Evolutionary conservation across 1,140 invertebrate species (phyloP), one percentile per base, ranked within the genome.

Genomic region (Diorhabda carinulata): DNA sequence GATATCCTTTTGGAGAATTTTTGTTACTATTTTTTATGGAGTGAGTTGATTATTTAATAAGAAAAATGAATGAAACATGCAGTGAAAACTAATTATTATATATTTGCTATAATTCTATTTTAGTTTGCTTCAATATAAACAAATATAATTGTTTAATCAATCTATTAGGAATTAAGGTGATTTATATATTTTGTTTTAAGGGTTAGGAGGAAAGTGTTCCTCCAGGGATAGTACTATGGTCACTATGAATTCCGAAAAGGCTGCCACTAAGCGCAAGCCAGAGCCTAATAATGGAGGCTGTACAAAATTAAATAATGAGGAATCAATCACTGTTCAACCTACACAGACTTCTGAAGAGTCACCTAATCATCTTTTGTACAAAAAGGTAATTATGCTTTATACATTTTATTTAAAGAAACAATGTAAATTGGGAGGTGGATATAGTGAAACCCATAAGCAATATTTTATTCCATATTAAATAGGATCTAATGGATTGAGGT

Each of bases 331-430:
- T 57, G 71, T 71, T 62, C 72, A 66, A 64, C 77, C 75, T 60
- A 75, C 70, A 65, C 57, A 70, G 69, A 68, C 73, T 74, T 67
- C 74, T 70, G 84, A 86, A 64, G 84, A 86, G 64, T 84, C 85
- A 8, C 87, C 87, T 5, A 88, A 88, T 77, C 83, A 86, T 74
- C 83, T 88, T 70, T 83, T 89, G n/a, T 88, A 88, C 71, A 82
- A 82, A 78, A 88, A 87, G 82, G 87, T 88, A 41, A 25, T 4
- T 8, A 25, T 25, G 25, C 2, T 25, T 25, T 25, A 25, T 1
- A 25, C 25, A 25, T 25, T 25, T 25, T 25, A 25, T 25, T 25
- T 25, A 25, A 25, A 25, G 25, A 25, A 25, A 25, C 25, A 1
- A 25, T 25, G 25, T 25, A 25, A 25, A 25, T 25, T 25, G 25